Evolutionary conservation across 2,797 vertebrate species (phyloP).

Genomic region (Gymnodraco acuticeps): DNA sequence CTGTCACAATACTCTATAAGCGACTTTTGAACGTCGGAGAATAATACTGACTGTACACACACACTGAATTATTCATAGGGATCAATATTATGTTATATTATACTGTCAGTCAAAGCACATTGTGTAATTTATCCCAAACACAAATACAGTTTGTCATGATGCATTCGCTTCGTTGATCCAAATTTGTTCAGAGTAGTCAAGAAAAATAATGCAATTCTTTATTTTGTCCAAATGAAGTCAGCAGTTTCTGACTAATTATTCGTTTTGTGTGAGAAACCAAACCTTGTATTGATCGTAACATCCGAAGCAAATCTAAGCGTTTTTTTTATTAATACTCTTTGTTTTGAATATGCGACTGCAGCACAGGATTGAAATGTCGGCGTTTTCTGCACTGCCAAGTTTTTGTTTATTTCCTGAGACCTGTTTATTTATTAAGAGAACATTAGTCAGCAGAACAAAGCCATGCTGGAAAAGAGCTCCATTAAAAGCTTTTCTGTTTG

Average conservation of each 20-base stretch:
- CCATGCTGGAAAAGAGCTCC: constrained; percentile 66
- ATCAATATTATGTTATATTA: constrained; percentile 54
- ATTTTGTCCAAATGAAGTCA: constrained; percentile 40
- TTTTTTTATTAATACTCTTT: constrained; percentile 27
- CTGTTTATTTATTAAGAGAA: constrained; percentile 80
- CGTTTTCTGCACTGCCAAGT: constrained; percentile 54
- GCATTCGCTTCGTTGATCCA: constrained; percentile 7
- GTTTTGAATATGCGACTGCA: constrained; percentile 38
- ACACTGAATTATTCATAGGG: constrained; percentile 52
- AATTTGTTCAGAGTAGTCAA: constrained; percentile 6
- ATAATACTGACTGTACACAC: constrained; percentile 30
- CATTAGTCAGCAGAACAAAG: constrained; percentile 81
- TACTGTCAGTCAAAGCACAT: constrained; percentile 28
- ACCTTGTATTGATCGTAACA: constrained; percentile 37
- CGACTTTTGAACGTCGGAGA: constrained; percentile 7
- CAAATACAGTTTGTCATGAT: constrained; percentile 19
- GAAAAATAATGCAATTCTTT: constrained; percentile 30
- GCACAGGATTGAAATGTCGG: constrained; percentile 44
- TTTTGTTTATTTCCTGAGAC: constrained; percentile 74
- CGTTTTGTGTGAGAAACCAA: constrained; percentile 26
- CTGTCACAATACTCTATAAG: neutral
- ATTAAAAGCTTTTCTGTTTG: constrained; percentile 78
- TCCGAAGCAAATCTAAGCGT: constrained; percentile 25
- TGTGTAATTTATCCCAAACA: constrained; percentile 21
- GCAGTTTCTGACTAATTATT: constrained; percentile 39